phyloP scores from a whole-genome alignment of 2,797 vertebrate genomes.

The Spinus pinus region DNA sequence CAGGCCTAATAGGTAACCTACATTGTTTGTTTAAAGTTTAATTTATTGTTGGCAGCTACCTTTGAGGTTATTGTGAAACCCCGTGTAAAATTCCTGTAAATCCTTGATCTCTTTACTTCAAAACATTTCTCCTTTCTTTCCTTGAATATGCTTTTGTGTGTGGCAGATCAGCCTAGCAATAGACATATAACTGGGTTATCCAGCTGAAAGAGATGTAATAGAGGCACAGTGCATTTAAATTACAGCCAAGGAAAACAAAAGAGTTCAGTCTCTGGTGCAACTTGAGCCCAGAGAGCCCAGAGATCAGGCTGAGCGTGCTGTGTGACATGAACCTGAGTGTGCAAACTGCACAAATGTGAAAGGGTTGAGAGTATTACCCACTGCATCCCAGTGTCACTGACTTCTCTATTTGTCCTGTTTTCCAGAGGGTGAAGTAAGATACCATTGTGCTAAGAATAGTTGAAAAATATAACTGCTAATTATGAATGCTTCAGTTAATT shows the following conservation, averaged over 20 bases:
- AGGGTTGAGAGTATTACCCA: neutral
- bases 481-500: no score
- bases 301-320: neutral
- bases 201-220: neutral
- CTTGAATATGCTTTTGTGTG: neutral
- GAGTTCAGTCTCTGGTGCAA: neutral
- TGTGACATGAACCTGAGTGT: neutral
- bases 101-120: neutral
- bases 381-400: neutral
- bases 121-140: neutral
- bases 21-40: slow-evolving; percentile 35
- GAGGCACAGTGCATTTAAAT: neutral
- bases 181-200: neutral
- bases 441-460: neutral
- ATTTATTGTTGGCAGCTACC: slow-evolving; percentile 31
- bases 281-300: neutral
- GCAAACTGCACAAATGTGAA: neutral
- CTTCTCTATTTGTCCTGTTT: neutral
- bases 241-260: neutral
- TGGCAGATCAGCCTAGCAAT: neutral
- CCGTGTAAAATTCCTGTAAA: slow-evolving; percentile 6
- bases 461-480: neutral
- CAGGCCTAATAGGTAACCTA: neutral
- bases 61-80: neutral
- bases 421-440: neutral